Evolutionary conservation across 2,797 vertebrate genomes (phyloP).

Genomic region (Heliangelus exortis): DNA sequence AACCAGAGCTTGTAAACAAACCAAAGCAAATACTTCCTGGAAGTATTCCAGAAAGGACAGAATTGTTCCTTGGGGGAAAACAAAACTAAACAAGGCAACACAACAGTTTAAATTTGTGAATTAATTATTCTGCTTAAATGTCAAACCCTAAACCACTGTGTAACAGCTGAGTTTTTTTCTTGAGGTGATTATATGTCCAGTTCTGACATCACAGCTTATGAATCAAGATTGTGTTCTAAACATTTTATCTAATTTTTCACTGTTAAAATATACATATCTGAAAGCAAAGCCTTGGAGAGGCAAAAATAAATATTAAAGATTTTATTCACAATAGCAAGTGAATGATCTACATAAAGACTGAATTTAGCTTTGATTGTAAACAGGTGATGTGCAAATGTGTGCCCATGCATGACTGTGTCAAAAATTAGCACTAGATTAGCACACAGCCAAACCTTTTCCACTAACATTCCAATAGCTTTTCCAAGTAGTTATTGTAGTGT

Average conservation of each 20-base stretch:
- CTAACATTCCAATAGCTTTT: not conserved
- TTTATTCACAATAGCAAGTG: not conserved
- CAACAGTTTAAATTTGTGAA: not conserved
- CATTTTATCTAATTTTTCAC: not conserved
- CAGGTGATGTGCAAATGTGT: accelerated
- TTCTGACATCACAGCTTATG: not conserved
- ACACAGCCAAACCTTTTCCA: not conserved
- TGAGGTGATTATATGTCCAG: not conserved
- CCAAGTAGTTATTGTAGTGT: not conserved
- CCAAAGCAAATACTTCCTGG: not conserved
- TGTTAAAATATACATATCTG: not conserved
- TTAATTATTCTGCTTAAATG: not conserved
- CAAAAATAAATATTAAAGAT: not conserved
- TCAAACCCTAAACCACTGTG: not conserved
- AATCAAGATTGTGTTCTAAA: not conserved
- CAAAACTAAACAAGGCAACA: no score
- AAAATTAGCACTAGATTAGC: no score
- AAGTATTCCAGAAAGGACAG: not conserved
- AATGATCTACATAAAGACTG: not conserved
- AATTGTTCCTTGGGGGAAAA: not conserved
- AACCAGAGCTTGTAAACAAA: not conserved
- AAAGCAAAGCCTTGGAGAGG: not conserved
- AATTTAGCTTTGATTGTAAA: not conserved
- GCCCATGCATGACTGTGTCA: not conserved
- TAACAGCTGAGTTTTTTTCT: not conserved